These are phyloP conservation scores for Poecilobothrus nobilitatus DNA, from an alignment of 2,888 invertebrate genomes.

Conservation along the genomic window DNA sequence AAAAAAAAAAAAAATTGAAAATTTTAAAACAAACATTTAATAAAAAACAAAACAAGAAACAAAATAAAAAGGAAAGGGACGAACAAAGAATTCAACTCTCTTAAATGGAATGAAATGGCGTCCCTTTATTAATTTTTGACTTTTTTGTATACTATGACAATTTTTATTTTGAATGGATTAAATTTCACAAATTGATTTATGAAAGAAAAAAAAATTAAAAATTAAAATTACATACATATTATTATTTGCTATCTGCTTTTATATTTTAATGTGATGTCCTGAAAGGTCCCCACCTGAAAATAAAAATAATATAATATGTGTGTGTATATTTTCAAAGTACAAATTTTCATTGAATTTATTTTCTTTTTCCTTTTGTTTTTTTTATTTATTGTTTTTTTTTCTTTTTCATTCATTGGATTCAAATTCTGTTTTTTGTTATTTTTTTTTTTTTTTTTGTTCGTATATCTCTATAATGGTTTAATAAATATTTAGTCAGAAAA, in stretches of 20 bases:
- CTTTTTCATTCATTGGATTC: no score
- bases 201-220: neutral
- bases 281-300: neutral
- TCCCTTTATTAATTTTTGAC: neutral
- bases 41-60: no score
- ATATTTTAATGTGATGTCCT: neutral
- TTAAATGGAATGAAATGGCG: no score
- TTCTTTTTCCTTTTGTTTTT: neutral
- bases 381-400: no score
- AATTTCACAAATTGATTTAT: constrained; percentile 11
- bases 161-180: constrained; percentile 7
- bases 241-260: neutral
- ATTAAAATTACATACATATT: no score
- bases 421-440: no score
- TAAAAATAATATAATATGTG: neutral
- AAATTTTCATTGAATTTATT: neutral
- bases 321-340: neutral
- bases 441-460: neutral
- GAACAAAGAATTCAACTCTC: no score
- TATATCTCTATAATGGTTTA: neutral
- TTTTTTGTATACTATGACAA: neutral
- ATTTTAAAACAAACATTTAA: no score
- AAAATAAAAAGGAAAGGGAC: no score
- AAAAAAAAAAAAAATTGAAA: no score
- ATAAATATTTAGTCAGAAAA: constrained; percentile 6